Evolutionary conservation across 2,113 vertebrate genomes (phyloP), one percentile per base, ranked within the genome.

Genomic region (Emydocephalus ijimae): DNA sequence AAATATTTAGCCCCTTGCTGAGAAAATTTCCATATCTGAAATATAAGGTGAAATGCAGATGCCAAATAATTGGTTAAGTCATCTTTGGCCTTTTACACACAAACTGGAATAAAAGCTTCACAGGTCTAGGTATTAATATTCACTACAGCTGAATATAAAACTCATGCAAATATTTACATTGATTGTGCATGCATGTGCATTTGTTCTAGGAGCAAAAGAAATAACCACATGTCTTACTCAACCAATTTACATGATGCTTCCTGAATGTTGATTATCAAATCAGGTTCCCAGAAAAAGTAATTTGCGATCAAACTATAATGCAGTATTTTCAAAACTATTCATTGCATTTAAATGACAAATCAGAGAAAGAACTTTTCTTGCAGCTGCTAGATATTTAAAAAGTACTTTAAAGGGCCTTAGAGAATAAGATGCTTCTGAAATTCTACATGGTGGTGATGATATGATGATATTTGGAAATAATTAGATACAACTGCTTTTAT

Each of bases 271-370:
- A 85, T 20, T 85, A 89, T 89, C 61, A 34, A 90, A 94, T 94
- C 93, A 92, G 69, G 61, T 74, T 55, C 61, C 88, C 93, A 48
- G 92, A 95, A 95, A 96, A 94, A 94, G 94, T 43, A n/a, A 61
- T 50, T 59, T 91, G 54, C 23, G 92, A 94, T 92, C 94, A 96
- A 97, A 97, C 93, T 96, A 94, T 64, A 48, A 95, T 89, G 94
- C 56, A 90, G 95, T 69, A 96, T 94, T 96, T 96, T 93, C 87
- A 92, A 96, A 96, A 97, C 93, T 95, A 94, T 90, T 89, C 90
- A 87, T 18, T 93, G 92, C 95, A 96, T 81, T 90, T 94, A 94
- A 95, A 92, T 94, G 94, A 95, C 91, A 92, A 92, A 93, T 92
- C 2, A 92, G 94, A 95, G 94, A 92, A 91, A 94, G 96, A 94